Conservation (phyloP, 2,797 vertebrate genomes). For the Dryobates pubescens region DNA sequence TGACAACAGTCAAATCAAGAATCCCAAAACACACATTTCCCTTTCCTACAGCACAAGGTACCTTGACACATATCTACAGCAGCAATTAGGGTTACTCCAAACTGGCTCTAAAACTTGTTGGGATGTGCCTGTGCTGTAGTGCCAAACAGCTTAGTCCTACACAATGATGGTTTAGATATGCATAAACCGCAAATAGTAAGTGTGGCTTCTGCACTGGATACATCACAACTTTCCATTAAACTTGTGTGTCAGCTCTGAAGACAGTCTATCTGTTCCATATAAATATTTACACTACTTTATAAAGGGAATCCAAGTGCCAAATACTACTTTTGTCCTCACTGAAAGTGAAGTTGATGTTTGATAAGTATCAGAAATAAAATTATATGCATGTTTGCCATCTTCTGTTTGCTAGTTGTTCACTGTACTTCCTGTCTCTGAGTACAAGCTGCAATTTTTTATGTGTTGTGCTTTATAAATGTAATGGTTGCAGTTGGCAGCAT, state of each 20-base stretch:
- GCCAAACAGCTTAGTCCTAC: neutral
- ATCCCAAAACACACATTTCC: neutral
- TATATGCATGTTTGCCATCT: neutral
- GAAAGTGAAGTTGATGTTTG: neutral
- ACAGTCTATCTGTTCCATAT: fast-evolving
- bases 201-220: neutral
- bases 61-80: neutral
- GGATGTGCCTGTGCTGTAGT: neutral
- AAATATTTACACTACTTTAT: neutral
- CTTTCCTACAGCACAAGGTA: neutral
- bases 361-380: neutral
- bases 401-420: neutral
- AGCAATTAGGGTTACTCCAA: neutral
- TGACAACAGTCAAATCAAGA: neutral
- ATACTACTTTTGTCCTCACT: neutral
- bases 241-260: neutral
- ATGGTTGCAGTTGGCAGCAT: neutral
- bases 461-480: neutral
- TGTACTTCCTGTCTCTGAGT: neutral
- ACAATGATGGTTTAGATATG: neutral
- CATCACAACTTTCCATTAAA: neutral
- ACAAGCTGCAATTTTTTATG: conserved; percentile 14
- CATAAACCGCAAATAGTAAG: fast-evolving
- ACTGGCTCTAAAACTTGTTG: neutral
- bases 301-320: neutral